Percentiles rank a stretch among this genome's conserved stretches.
These are phyloP conservation scores for Drosophila eugracilis DNA, from an alignment of 1,140 invertebrate species.

Conservation along the genomic window DNA sequence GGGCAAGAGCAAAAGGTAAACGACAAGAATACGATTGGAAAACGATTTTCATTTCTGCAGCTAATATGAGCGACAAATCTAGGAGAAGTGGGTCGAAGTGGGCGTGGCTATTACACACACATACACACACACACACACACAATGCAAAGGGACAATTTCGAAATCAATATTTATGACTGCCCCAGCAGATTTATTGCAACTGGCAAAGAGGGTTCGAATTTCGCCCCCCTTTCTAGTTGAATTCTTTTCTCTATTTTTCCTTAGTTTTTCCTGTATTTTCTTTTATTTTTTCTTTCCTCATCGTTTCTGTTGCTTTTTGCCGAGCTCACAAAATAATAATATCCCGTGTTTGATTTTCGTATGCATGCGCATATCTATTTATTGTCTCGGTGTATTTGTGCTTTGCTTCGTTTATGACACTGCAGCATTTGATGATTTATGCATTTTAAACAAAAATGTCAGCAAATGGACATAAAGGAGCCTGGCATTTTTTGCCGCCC, in stretches of 20 bases:
- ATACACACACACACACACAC: slow-evolving; percentile 12
- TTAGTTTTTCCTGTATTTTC: background rate
- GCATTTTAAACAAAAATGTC: slow-evolving; percentile 79
- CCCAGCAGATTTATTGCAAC: slow-evolving; percentile 78
- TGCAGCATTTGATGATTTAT: slow-evolving; percentile 77
- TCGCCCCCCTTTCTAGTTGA: slow-evolving; percentile 49
- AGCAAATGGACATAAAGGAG: slow-evolving; percentile 55
- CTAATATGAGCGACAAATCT: slow-evolving; percentile 83
- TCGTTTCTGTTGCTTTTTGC: slow-evolving; percentile 57
- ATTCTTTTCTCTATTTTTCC: slow-evolving; percentile 8
- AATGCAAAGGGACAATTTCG: slow-evolving; percentile 70
- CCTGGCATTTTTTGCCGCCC: slow-evolving; percentile 6
- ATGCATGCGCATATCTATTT: slow-evolving; percentile 41
- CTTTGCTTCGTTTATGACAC: slow-evolving; percentile 72
- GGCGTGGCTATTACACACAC: slow-evolving; percentile 14
- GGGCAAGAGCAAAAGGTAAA: slow-evolving; percentile 66
- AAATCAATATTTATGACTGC: slow-evolving; percentile 83
- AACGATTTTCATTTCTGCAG: slow-evolving; percentile 83
- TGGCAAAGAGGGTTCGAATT: slow-evolving; percentile 36
- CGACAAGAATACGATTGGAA: slow-evolving; percentile 79
- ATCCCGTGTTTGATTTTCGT: slow-evolving; percentile 68
- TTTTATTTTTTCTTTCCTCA: slow-evolving; percentile 25
- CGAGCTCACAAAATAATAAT: slow-evolving; percentile 80
- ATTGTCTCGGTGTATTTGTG: slow-evolving; percentile 53
- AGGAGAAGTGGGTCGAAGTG: slow-evolving; percentile 43